Evolutionary conservation across 2,888 invertebrate species (phyloP), one percentile per base, ranked within the genome.

Genomic region (Sclerodermus sp.): DNA sequence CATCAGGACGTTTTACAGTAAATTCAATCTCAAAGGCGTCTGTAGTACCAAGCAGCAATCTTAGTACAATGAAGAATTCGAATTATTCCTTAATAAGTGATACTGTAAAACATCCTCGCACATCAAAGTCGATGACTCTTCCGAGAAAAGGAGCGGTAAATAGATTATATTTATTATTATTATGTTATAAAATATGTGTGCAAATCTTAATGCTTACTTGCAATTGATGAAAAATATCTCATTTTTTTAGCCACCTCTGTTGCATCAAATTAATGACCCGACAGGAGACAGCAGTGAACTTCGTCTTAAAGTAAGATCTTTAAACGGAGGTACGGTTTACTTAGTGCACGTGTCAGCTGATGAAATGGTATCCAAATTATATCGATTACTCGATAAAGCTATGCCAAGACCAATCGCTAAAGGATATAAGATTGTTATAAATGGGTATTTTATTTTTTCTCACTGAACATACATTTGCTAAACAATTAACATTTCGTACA

Each of bases 261-360:
- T 71, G 40, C 61, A 66, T 29, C 72, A 71, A 44, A 58, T 74
- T 31, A 76, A 75, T 50, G 64, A 70, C 36, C 60, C 75, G 6
- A 60, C 69, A 1, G 66, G 68, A 15, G 60, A 50, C 44, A 13
- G 51, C 0, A 66, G 60, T 1, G 74, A 74, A 30, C 57, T 74
- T 3, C 62, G 70, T 36, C 18, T 73, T 6, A 73, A 73, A 60
- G 59, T 73, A 13, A 63, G 73, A 47, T 70, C 76, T 4, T 52
- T 74, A 45, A 70, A 70, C 41, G 76, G 76, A 14, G 64, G 68
- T 31, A 71, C 66, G 12, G 57, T 75, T 30, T 75, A 68, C 40
- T 54, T 76, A n/a, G 68, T 71, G 2, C 66, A 75, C 23, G 57
- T 71, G 9, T 74, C 67, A 4, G 65, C 68, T 0, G 63, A 73